These are phyloP conservation scores for Thera obeliscata DNA, from an alignment of 2,888 invertebrate species.

Conservation along the genomic window DNA sequence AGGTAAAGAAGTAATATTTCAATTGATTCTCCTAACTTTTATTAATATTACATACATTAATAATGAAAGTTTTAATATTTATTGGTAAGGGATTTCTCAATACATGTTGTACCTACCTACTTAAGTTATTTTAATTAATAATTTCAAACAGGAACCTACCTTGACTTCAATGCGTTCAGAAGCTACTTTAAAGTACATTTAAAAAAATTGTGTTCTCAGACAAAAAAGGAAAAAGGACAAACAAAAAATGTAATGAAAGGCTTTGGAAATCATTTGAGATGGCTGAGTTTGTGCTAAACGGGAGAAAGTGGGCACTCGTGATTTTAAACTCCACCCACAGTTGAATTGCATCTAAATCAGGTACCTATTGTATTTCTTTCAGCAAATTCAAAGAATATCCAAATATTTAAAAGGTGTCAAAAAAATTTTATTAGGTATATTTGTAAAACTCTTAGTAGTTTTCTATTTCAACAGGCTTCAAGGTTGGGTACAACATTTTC, in stretches of 20 bases:
- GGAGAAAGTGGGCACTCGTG: conserved; percentile 39
- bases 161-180: background rate
- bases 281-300: conserved; percentile 15
- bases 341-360: conserved; percentile 32
- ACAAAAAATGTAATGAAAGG: conserved; percentile 14
- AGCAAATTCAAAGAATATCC: background rate
- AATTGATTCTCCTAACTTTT: background rate
- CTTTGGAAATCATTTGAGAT: conserved; percentile 8
- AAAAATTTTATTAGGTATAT: no score
- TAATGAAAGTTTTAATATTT: no score
- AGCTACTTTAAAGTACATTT: background rate
- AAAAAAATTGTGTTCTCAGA: conserved; percentile 8
- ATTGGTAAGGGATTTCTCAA: no score
- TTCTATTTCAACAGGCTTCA: conserved; percentile 42
- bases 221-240: conserved; percentile 19
- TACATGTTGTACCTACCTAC: background rate
- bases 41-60: background rate
- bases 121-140: background rate
- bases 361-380: conserved; percentile 13
- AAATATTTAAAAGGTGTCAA: no score
- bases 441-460: conserved; percentile 2
- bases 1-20: background rate
- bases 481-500: conserved; percentile 45
- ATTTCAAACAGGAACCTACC: no score
- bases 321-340: conserved; percentile 26